Percentiles rank a stretch among this genome's conserved stretches.
Conservation (phyloP, 2,113 vertebrate genomes). For the Reinhardtius hippoglossoides region DNA sequence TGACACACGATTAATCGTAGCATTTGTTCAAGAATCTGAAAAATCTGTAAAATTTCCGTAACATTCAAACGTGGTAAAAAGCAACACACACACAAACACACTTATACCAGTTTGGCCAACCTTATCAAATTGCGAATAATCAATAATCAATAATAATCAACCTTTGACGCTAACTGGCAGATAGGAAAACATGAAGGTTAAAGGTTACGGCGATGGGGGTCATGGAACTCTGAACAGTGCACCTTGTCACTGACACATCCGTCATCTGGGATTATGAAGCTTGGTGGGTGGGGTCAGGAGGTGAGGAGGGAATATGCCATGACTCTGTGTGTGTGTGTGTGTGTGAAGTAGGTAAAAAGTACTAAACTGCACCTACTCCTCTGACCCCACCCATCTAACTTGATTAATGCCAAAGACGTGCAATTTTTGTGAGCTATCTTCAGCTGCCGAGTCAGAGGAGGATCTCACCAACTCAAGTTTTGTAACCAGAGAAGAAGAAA, state of each 20-base stretch:
- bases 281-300: background rate
- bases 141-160: conserved; percentile 18
- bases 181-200: conserved; percentile 27
- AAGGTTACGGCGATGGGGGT: conserved; percentile 7
- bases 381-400: conserved; percentile 16
- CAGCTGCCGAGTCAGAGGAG: conserved; percentile 24
- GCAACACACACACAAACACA: too few relatives aligned
- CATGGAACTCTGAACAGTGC: too few relatives aligned
- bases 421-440: conserved; percentile 38
- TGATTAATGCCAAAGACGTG: conserved; percentile 26
- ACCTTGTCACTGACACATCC: background rate
- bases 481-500: conserved; percentile 41
- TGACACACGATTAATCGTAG: background rate
- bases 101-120: too few relatives aligned
- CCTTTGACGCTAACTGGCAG: conserved; percentile 33
- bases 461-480: conserved; percentile 27
- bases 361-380: conserved; percentile 21
- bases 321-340: background rate
- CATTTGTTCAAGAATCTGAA: background rate
- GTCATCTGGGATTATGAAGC: conserved; percentile 9
- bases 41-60: too few relatives aligned
- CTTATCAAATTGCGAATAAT: too few relatives aligned
- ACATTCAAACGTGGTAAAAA: too few relatives aligned
- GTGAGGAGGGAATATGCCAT: background rate
- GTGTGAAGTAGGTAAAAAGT: background rate